A percentile compares a stretch with the other conserved stretches of the same genome.
phyloP scores from a whole-genome alignment of 2,888 invertebrate genomes.

The Tenthredo amoena region DNA sequence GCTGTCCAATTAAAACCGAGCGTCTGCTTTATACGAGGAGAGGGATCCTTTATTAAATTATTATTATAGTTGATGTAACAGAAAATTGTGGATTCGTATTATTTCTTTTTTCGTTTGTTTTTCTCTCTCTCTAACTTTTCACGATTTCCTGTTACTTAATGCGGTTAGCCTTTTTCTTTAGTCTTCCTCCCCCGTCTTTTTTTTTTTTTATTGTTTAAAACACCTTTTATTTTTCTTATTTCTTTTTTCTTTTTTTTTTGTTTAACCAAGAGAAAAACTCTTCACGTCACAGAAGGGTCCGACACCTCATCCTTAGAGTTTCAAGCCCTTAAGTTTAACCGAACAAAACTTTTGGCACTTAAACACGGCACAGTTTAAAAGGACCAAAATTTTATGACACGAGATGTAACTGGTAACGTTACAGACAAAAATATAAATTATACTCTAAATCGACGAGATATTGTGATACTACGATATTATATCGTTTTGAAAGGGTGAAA shows the following conservation, averaged over 20 bases:
- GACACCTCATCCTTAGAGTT: slow-evolving; percentile 29
- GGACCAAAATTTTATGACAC: slow-evolving; percentile 16
- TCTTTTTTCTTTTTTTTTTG: background rate
- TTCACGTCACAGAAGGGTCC: slow-evolving; percentile 39
- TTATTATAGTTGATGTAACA: background rate
- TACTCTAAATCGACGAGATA: background rate
- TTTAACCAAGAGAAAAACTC: slow-evolving; percentile 4
- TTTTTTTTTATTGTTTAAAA: background rate
- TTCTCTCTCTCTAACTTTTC: background rate
- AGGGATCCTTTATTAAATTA: background rate
- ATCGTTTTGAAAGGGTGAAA: too few relatives aligned
- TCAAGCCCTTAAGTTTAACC: background rate
- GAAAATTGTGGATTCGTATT: background rate
- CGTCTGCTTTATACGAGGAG: background rate
- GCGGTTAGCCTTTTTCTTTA: background rate
- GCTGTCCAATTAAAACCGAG: slow-evolving; percentile 14
- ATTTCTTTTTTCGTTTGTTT: too few relatives aligned
- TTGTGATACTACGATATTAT: too few relatives aligned
- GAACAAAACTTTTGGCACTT: slow-evolving; percentile 37
- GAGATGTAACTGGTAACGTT: slow-evolving; percentile 15
- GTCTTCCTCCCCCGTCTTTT: background rate
- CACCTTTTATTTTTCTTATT: background rate
- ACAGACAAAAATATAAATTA: background rate
- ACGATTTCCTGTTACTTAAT: background rate
- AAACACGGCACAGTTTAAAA: slow-evolving; percentile 46